Conservation (phyloP, 2,113 vertebrate genomes). For the Pardalotus punctatus region DNA sequence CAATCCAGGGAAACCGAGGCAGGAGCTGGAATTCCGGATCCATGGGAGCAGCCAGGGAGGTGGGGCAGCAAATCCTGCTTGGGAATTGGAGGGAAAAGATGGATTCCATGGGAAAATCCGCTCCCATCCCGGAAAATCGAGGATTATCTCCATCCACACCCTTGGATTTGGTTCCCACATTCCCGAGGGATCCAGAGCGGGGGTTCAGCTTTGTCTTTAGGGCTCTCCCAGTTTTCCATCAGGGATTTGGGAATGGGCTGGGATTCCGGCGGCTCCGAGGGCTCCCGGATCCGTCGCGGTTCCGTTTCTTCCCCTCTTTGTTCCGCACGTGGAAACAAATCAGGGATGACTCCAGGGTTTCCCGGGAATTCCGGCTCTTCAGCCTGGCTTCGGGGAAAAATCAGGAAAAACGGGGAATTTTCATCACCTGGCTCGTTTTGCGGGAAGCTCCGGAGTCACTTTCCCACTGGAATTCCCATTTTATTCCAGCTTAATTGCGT, state of each 20-base stretch:
- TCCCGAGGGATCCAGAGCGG: neutral
- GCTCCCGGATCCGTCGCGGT: rapidly evolving
- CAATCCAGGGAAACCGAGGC: neutral
- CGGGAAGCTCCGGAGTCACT: neutral
- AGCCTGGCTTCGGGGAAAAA: neutral
- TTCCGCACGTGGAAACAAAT: rapidly evolving
- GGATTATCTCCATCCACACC: rapidly evolving
- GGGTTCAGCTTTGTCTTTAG: too few species aligned
- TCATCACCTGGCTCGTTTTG: rapidly evolving
- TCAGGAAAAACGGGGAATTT: neutral
- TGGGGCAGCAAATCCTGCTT: too few species aligned
- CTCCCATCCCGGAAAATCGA: neutral
- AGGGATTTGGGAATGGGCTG: neutral
- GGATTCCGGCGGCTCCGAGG: neutral
- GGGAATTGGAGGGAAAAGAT: neutral
- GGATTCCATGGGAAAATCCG: neutral
- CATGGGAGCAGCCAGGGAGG: neutral
- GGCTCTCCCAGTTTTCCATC: rapidly evolving
- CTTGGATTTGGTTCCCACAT: neutral
- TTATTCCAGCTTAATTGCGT: rapidly evolving
- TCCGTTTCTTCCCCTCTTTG: neutral
- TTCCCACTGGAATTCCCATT: neutral
- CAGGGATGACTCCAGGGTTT: neutral
- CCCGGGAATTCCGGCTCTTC: neutral
- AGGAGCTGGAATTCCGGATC: neutral